Evolutionary conservation across 2,888 invertebrate species (phyloP), one percentile per base, ranked within the genome.

Genomic region (Dicyrtomina minuta): DNA sequence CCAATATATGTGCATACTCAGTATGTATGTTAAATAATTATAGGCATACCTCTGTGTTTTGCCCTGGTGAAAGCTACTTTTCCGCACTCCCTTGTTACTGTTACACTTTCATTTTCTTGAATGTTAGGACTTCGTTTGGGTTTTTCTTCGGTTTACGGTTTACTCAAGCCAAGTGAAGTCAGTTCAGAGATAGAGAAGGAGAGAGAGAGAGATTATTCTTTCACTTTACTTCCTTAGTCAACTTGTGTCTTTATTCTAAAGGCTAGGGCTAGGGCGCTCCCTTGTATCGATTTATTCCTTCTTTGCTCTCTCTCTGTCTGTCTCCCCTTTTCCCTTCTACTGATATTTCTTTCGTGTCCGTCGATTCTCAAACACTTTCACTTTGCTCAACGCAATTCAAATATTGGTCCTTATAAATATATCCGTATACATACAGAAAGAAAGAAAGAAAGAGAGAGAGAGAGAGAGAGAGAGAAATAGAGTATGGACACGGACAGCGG

Each of bases 251-350:
- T 51, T 65, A 55, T 65, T 55, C 56, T 20, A 17, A 2, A 10
- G 17, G 13, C 17, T 62, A 17, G 44, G 22, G 46, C 61, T 44
- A 13, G 49, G 20, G 55, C 55, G 65, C 55, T 44, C 55, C 43
- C 65, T 26, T 65, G 65, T 65, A 65, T 65, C 65, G 65, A 65
- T 65, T 65, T 65, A 65, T 65, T 65, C 43, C 39, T 44, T 41
- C 2, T 22, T 33, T 22, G 17, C 43, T 17, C 61, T 46, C 46
- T 46, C 46, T 61, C 26, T 46, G 24, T 62, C 49, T 49, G 10
- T 46, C 65, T 65, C 44, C 43, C 43, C 26, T 22, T 56, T 15
- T 15, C 53, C 43, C 26, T 26, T 26, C 22, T 51, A 6, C 44
- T 41, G 6, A 5, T 17, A n/a, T 44, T 49, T 33, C 49, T 53